phyloP scores from a whole-genome alignment of 1,140 invertebrate genomes.

The Anastrepha ludens region DNA sequence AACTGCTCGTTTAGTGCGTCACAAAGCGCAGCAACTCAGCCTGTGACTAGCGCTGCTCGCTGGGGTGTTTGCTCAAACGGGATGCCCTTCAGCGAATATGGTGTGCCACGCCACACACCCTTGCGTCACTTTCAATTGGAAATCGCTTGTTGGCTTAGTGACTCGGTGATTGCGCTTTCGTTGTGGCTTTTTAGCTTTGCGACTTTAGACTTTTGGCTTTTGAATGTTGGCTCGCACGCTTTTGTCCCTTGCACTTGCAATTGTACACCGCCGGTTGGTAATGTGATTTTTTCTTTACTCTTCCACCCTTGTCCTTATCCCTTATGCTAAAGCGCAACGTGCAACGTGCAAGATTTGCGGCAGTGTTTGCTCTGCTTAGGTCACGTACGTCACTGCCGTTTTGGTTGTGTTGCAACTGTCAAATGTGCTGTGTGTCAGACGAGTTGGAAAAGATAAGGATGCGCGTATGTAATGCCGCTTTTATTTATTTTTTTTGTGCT shows the following conservation, averaged over 20 bases:
- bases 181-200: background rate
- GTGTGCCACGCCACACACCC: background rate
- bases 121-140: background rate
- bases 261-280: background rate
- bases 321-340: too few relatives aligned
- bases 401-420: background rate
- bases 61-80: background rate
- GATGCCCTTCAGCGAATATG: background rate
- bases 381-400: background rate
- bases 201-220: background rate
- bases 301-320: background rate
- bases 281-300: background rate
- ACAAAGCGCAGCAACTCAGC: background rate
- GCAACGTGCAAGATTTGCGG: background rate
- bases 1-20: background rate
- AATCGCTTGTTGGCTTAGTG: slow-evolving; percentile 11
- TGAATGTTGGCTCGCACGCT: background rate
- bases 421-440: background rate
- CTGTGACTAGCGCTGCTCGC: background rate
- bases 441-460: too few relatives aligned
- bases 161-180: slow-evolving; percentile 17
- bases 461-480: too few relatives aligned
- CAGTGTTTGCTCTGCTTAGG: slow-evolving; percentile 9
- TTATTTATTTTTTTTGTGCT: background rate
- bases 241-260: background rate